Percentiles rank a stretch among this genome's conserved stretches.
phyloP scores from a whole-genome alignment of 2,888 invertebrate genomes.

The Pristionchus exspectatus region DNA sequence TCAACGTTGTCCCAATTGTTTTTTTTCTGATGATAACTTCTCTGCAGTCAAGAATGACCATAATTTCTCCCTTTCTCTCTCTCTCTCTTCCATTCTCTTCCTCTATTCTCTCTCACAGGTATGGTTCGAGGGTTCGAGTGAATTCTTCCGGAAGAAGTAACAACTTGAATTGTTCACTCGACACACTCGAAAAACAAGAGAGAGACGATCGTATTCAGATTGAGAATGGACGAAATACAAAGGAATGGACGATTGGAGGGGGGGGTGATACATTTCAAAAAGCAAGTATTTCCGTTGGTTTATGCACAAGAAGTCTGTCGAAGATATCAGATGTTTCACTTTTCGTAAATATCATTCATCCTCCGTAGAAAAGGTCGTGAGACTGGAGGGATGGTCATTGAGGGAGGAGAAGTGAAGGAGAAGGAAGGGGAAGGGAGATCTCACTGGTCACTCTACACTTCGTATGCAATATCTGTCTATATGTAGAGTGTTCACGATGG shows the following conservation, averaged over 20 bases:
- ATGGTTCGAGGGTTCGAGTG: conserved; percentile 34
- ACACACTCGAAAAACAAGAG: neutral
- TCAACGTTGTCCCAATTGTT: neutral
- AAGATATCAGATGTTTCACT: neutral
- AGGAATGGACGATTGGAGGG: neutral
- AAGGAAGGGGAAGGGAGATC: neutral
- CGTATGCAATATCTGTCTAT: conserved; percentile 18
- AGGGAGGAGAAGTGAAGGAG: neutral
- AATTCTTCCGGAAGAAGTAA: conserved; percentile 26
- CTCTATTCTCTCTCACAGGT: neutral
- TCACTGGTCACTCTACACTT: neutral
- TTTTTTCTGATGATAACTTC: neutral
- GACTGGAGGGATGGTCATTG: neutral
- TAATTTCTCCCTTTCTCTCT: neutral
- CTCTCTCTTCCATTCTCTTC: neutral
- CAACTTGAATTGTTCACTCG: conserved; percentile 21
- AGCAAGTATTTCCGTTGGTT: neutral
- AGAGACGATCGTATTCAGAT: conserved; percentile 12
- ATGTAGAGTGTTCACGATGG: neutral
- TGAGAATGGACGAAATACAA: neutral
- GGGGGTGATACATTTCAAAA: neutral
- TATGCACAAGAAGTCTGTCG: neutral
- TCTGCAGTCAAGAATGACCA: neutral
- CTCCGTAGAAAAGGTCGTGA: neutral
- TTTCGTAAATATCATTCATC: neutral